Evolutionary conservation across 2,113 vertebrate genomes (phyloP).

Genomic region (Anguilla japonica): DNA sequence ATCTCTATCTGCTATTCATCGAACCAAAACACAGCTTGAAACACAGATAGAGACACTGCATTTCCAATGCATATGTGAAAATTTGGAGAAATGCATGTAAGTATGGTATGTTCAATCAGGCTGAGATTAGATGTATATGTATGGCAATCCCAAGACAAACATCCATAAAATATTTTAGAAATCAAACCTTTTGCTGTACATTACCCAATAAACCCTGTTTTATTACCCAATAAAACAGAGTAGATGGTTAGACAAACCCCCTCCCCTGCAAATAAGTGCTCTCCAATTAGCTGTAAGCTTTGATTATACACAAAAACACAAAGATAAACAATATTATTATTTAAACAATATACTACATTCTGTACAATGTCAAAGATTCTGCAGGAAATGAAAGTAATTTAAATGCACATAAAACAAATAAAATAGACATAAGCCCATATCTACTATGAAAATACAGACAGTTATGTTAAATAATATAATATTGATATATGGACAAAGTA

Average conservation of each 20-base stretch:
- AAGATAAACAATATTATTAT: constrained; percentile 56
- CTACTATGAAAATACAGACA: not conserved
- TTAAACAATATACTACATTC: constrained; percentile 45
- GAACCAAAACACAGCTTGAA: constrained; percentile 34
- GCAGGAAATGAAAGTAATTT: not conserved
- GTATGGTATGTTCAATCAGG: constrained; percentile 62
- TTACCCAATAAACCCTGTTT: constrained; percentile 63
- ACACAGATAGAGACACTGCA: constrained; percentile 50
- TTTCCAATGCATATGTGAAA: constrained; percentile 42
- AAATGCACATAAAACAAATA: not conserved
- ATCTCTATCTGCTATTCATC: constrained; percentile 38
- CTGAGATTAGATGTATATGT: constrained; percentile 52
- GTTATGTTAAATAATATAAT: not conserved
- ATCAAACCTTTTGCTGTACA: constrained; percentile 58
- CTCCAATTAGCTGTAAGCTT: constrained; percentile 48
- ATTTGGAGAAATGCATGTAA: constrained; percentile 64
- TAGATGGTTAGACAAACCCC: constrained; percentile 63
- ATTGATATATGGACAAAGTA: not conserved
- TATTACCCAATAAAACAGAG: constrained; percentile 66
- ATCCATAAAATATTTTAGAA: constrained; percentile 52
- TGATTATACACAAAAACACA: constrained; percentile 65
- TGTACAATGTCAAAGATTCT: constrained; percentile 31
- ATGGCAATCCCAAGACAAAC: constrained; percentile 64
- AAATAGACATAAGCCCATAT: not conserved
- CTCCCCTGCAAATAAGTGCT: constrained; percentile 66